These are phyloP conservation scores for Neodiprion pinetum DNA, from an alignment of 1,140 invertebrate species.

Conservation along the genomic window DNA sequence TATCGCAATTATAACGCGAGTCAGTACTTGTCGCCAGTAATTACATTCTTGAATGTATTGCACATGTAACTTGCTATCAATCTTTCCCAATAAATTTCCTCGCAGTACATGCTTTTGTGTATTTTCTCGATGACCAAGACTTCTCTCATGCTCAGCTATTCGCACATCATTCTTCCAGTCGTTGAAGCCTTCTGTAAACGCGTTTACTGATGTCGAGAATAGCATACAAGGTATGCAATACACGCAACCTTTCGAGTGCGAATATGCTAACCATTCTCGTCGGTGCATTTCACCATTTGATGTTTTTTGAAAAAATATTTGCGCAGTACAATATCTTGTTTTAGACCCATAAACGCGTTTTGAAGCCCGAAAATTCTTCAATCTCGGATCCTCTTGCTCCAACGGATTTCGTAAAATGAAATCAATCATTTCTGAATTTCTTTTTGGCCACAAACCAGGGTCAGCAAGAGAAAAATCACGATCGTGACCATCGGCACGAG, in stretches of 20 bases:
- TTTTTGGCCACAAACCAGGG: too few species aligned
- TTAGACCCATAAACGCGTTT: conserved; percentile 4
- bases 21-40: too few species aligned
- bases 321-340: conserved; percentile 11
- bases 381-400: too few species aligned
- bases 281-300: conserved; percentile 23
- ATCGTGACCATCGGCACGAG: conserved; percentile 9
- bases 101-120: conserved; percentile 20
- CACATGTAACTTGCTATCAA: conserved; percentile 25
- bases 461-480: background rate
- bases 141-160: too few species aligned
- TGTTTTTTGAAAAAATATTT: conserved; percentile 25
- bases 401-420: too few species aligned
- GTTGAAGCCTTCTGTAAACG: too few species aligned
- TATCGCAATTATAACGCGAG: too few species aligned
- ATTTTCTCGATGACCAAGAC: conserved; percentile 10
- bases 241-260: conserved; percentile 22
- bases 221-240: too few species aligned
- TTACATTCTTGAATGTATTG: background rate
- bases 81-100: conserved; percentile 22
- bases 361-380: background rate
- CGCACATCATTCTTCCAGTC: too few species aligned
- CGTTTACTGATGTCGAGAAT: too few species aligned
- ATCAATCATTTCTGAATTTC: too few species aligned
- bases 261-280: conserved; percentile 29